These are phyloP conservation scores for Actinopyga echinites DNA, from an alignment of 53 echinoderm and acorn worm genomes.

Conservation along the genomic window DNA sequence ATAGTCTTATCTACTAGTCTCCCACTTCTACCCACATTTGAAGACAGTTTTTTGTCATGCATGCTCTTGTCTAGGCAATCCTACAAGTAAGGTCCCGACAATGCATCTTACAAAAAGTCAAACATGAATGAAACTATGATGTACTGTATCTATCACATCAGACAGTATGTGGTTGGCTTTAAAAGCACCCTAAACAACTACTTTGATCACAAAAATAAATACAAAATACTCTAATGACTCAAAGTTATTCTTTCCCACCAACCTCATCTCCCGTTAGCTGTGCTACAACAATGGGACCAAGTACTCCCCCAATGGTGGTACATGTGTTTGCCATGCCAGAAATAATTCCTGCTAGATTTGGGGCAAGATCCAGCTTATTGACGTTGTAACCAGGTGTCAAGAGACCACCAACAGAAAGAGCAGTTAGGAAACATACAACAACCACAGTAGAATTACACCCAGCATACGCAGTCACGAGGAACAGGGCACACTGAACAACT, in stretches of 20 bases:
- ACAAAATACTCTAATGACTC: too few relatives aligned
- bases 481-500: background rate
- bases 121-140: too few relatives aligned
- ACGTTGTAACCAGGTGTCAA: background rate
- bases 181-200: too few relatives aligned
- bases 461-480: slow-evolving; percentile 16
- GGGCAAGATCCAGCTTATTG: slow-evolving; percentile 34
- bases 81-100: too few relatives aligned
- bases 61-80: too few relatives aligned
- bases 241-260: background rate
- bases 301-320: slow-evolving; percentile 19
- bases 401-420: background rate
- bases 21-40: too few relatives aligned
- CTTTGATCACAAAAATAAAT: too few relatives aligned
- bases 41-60: too few relatives aligned
- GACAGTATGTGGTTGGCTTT: too few relatives aligned
- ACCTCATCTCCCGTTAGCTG: background rate
- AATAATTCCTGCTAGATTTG: background rate
- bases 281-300: slow-evolving; percentile 16
- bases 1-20: too few relatives aligned
- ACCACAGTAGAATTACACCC: background rate
- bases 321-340: slow-evolving; percentile 1
- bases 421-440: background rate
- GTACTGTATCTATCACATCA: too few relatives aligned
- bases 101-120: too few relatives aligned